Percentiles rank a stretch among this genome's conserved stretches.
These are phyloP conservation scores for Micropoecilia bifurca DNA, from an alignment of 2,797 vertebrate species.

Conservation along the genomic window DNA sequence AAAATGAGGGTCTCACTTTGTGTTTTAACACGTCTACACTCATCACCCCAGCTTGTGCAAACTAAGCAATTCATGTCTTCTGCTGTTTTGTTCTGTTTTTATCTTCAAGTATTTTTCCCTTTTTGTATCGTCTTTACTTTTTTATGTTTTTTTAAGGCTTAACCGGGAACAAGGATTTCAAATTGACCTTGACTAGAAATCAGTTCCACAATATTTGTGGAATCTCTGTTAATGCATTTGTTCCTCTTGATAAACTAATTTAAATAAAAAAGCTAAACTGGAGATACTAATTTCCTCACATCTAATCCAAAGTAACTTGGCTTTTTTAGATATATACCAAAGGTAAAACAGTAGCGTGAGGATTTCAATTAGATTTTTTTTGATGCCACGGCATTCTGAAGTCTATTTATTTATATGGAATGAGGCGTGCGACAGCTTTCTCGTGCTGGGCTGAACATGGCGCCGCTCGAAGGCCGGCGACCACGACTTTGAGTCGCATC, in stretches of 20 bases:
- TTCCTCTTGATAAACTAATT: neutral
- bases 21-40: neutral
- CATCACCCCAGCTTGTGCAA: neutral
- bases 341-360: neutral
- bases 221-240: neutral
- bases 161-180: neutral
- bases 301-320: neutral
- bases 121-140: neutral
- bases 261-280: neutral
- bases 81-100: neutral
- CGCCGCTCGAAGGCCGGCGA: neutral
- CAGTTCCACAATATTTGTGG: neutral
- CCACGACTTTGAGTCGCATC: neutral
- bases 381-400: neutral
- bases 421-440: neutral
- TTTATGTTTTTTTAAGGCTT: neutral
- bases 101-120: neutral
- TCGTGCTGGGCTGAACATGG: neutral
- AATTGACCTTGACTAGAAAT: neutral
- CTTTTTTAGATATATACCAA: neutral
- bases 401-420: neutral
- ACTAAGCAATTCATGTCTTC: neutral
- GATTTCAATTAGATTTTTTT: neutral
- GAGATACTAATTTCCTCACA: neutral
- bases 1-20: neutral